Evolutionary conservation across 1,140 invertebrate species (phyloP).

Genomic region (Neodiprion lecontei): DNA sequence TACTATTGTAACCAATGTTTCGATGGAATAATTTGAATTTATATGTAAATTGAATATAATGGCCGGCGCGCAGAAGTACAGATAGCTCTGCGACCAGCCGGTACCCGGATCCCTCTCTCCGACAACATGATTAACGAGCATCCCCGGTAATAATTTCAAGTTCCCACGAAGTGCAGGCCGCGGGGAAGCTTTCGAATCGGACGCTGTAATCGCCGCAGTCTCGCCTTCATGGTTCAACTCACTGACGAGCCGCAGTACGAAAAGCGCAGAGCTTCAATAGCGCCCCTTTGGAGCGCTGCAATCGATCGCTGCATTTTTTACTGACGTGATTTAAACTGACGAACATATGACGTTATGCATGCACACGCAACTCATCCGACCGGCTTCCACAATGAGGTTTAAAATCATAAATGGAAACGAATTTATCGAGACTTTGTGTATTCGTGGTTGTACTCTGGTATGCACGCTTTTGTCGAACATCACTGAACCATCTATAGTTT

Average conservation of each 20-base stretch:
- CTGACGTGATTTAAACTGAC: background rate
- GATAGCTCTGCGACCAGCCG: constrained; percentile 34
- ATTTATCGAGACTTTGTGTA: background rate
- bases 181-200: background rate
- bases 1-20: constrained; percentile 40
- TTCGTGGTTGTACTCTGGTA: background rate
- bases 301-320: constrained; percentile 3
- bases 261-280: background rate
- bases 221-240: background rate
- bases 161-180: constrained; percentile 14
- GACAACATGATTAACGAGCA: constrained; percentile 40
- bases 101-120: constrained; percentile 26
- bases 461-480: background rate
- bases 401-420: constrained; percentile 1
- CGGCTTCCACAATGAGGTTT: background rate
- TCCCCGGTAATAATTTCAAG: constrained; percentile 45
- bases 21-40: constrained; percentile 54
- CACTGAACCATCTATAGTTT: background rate
- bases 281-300: background rate
- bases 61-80: constrained; percentile 32
- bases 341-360: background rate
- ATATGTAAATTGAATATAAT: constrained; percentile 56
- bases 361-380: background rate
- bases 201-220: background rate
- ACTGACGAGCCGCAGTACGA: background rate